Conservation (phyloP, 2,113 vertebrate species). For the Hirundichthys speculiger region DNA sequence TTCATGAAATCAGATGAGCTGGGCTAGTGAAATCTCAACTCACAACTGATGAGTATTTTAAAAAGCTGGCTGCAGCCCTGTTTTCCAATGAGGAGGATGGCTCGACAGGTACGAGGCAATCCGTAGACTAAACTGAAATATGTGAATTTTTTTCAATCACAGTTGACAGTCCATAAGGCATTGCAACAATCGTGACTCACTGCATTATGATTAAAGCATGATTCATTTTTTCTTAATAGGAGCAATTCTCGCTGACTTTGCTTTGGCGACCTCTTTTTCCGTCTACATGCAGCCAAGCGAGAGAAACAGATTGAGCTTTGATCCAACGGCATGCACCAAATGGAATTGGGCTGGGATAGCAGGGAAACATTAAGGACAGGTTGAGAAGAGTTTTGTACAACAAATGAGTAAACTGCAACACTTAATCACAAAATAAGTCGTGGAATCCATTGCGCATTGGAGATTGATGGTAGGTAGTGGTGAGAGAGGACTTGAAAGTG, state of each 20-base stretch:
- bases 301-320: conserved; percentile 49
- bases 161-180: conserved; percentile 16
- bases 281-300: conserved; percentile 26
- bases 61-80: not conserved
- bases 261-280: conserved; percentile 26
- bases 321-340: conserved; percentile 32
- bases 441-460: conserved; percentile 20
- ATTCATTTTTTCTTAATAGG: conserved; percentile 54
- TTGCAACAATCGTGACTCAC: conserved; percentile 16
- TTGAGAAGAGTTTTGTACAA: conserved; percentile 24
- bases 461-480: conserved; percentile 51
- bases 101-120: not conserved
- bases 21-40: not conserved
- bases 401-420: conserved; percentile 43
- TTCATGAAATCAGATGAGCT: not conserved
- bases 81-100: not conserved
- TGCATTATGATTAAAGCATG: conserved; percentile 27
- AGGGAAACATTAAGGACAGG: conserved; percentile 35
- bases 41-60: not conserved
- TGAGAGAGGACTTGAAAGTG: conserved; percentile 41
- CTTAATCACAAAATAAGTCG: conserved; percentile 63
- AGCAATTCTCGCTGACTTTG: conserved; percentile 28
- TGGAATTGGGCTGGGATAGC: conserved; percentile 34
- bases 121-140: not conserved
- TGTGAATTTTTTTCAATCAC: too few species aligned